Percentiles rank a stretch among this genome's conserved stretches.
Conservation (phyloP, 2,888 invertebrate genomes). For the Cheilosia variabilis region DNA sequence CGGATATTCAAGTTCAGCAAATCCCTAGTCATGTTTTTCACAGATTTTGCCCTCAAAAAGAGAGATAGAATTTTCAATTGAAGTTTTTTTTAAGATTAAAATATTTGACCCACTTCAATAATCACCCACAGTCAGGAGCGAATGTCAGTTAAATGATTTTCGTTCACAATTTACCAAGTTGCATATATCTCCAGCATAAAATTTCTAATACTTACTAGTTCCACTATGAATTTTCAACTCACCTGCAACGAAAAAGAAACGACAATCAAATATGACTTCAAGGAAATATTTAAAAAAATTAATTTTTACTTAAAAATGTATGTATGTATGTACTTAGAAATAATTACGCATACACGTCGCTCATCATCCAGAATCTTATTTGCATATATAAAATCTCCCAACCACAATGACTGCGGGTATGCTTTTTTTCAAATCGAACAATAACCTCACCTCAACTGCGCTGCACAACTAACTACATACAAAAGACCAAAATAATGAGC, state of each 20-base stretch:
- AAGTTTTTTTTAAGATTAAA: no score
- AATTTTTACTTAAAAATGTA: neutral
- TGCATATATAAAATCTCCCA: constrained; percentile 21
- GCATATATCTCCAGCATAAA: no score
- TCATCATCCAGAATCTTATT: constrained; percentile 3
- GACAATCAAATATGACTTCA: neutral
- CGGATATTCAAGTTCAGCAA: no score
- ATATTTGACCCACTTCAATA: no score
- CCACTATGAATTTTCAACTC: neutral
- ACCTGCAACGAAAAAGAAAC: constrained; percentile 48
- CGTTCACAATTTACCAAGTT: no score
- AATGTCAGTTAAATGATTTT: no score
- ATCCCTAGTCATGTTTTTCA: no score
- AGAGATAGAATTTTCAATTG: no score
- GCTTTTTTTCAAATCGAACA: constrained; percentile 5
- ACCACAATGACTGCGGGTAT: constrained; percentile 6
- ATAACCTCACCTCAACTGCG: neutral
- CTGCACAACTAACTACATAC: constrained; percentile 1
- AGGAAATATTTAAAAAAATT: neutral
- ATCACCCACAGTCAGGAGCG: no score
- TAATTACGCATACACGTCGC: neutral
- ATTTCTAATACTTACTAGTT: neutral
- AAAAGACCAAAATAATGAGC: constrained; percentile 55
- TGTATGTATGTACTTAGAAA: neutral
- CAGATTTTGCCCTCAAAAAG: no score